These are phyloP conservation scores for Buceros bicornis DNA, from an alignment of 2,797 vertebrate genomes.

Conservation along the genomic window DNA sequence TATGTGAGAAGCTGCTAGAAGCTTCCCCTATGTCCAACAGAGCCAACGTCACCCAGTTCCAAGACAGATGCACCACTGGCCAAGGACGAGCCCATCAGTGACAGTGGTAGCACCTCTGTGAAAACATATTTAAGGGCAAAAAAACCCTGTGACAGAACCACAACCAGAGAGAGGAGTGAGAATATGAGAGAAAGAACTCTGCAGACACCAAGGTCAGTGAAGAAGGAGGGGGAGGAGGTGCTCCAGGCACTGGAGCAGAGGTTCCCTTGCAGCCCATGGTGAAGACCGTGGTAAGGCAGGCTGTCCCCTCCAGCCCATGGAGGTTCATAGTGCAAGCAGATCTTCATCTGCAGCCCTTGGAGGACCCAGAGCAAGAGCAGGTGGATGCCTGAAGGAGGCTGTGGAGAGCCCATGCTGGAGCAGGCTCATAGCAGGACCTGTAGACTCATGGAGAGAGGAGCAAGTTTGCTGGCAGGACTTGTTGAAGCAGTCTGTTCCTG, in stretches of 20 bases:
- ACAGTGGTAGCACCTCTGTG: not conserved
- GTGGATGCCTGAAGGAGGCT: not conserved
- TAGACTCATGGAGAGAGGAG: not conserved
- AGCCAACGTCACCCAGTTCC: not conserved
- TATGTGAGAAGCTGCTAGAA: not conserved
- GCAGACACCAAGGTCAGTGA: not conserved
- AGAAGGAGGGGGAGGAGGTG: not conserved
- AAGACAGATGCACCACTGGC: not conserved
- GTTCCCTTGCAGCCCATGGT: not conserved
- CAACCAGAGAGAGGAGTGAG: not conserved
- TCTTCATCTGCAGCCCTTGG: not conserved
- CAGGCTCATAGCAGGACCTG: not conserved
- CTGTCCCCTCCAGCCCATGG: not conserved
- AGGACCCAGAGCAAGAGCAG: not conserved
- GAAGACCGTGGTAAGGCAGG: not conserved
- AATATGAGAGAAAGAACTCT: not conserved
- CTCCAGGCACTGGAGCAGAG: not conserved
- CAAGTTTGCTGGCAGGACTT: not conserved
- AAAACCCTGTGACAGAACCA: not conserved
- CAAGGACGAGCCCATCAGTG: not conserved
- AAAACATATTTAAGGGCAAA: not conserved
- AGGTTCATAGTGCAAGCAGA: not conserved
- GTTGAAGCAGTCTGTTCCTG: too few relatives aligned
- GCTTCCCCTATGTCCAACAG: not conserved
- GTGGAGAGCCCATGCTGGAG: not conserved